These are phyloP conservation scores for Ostrea edulis DNA, from an alignment of 1,140 invertebrate species.

Conservation along the genomic window DNA sequence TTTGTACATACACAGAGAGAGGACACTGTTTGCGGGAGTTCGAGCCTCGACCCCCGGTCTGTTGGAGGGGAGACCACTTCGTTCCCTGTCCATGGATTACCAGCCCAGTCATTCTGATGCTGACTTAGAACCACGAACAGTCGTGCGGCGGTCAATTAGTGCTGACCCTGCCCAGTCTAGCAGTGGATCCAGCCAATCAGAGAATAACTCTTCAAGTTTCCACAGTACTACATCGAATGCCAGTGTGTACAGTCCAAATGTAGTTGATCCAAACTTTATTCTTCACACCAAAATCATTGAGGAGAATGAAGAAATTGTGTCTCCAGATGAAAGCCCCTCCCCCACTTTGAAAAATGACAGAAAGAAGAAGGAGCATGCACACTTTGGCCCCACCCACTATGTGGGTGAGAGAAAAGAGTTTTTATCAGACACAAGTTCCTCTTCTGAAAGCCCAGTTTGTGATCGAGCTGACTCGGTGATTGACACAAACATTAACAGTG, in stretches of 20 bases:
- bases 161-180: background rate
- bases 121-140: background rate
- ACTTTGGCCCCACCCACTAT: background rate
- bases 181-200: background rate
- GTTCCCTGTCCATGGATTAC: background rate
- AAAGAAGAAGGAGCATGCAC: background rate
- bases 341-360: background rate
- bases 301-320: background rate
- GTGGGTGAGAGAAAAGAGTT: background rate
- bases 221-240: background rate
- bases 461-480: background rate
- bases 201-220: background rate
- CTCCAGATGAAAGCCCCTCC: background rate
- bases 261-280: background rate
- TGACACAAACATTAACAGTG: background rate
- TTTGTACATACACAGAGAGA: background rate
- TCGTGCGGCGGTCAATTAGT: background rate
- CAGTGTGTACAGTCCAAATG: background rate
- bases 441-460: background rate
- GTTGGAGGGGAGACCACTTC: constrained; percentile 28
- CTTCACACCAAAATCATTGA: background rate
- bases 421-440: background rate
- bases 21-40: constrained; percentile 7
- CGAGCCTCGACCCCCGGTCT: constrained; percentile 42
- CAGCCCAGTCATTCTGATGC: background rate